Evolutionary conservation across 2,113 vertebrate genomes (phyloP).

Genomic region (Malaclemys terrapin): DNA sequence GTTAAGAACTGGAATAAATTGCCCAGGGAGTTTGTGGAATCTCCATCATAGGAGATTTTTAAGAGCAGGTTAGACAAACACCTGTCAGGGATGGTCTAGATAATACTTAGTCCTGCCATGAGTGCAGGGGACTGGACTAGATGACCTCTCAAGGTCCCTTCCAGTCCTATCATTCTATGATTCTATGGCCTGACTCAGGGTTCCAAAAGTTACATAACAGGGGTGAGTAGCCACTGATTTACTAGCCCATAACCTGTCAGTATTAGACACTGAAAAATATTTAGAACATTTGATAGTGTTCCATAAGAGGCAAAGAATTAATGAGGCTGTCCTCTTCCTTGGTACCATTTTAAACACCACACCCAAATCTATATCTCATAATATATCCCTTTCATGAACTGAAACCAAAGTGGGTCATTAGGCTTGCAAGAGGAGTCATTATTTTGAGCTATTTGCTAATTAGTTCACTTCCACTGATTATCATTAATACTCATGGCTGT

Average conservation of each 20-base stretch:
- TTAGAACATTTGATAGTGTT: not conserved
- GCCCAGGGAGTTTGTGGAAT: too few relatives aligned
- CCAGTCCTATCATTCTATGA: too few relatives aligned
- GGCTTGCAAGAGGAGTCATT: conserved; percentile 34
- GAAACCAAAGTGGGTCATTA: conserved; percentile 44
- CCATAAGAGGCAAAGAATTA: not conserved
- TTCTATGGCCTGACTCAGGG: not conserved
- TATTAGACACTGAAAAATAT: not conserved
- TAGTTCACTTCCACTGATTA: conserved; percentile 37
- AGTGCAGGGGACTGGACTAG: too few relatives aligned
- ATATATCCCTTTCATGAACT: conserved; percentile 11
- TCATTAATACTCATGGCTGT: conserved; percentile 47
- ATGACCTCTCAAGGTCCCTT: too few relatives aligned
- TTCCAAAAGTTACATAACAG: not conserved
- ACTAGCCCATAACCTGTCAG: not conserved
- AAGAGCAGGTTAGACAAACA: too few relatives aligned
- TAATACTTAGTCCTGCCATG: too few relatives aligned
- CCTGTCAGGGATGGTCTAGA: too few relatives aligned
- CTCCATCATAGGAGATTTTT: too few relatives aligned
- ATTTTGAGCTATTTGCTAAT: conserved; percentile 59
- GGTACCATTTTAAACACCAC: not conserved
- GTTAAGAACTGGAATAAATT: too few relatives aligned
- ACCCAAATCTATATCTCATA: not conserved
- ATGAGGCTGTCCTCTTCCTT: not conserved
- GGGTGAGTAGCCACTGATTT: not conserved